Evolutionary conservation across 2,797 vertebrate species (phyloP), one percentile per base, ranked within the genome.

Genomic region (Coccyzus lansbergi): DNA sequence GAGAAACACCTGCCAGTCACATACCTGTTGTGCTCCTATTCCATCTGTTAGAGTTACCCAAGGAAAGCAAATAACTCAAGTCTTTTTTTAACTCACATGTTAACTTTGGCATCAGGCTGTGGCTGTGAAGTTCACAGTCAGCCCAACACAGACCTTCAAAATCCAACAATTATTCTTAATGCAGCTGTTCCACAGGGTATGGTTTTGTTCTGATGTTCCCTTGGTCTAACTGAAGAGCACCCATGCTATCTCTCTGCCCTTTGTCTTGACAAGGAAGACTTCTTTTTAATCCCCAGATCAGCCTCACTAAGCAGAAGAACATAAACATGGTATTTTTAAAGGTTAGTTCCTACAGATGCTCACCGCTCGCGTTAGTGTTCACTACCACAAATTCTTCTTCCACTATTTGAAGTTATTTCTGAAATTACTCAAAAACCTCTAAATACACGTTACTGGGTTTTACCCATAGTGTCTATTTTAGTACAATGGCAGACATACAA

Each of bases 211-310:
- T 17, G 55, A 38, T 53, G n/a, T 26, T 60, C 24, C 33, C 44
- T 33, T 8, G 49, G 1, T 12, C 18, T 24, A 58, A 53, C 0
- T 25, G 29, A 76, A 86, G 79, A 55, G 59, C 59, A 70, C 10
- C 22, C 1, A 2, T 10, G 48, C 31, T 48, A 53, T 19, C 44
- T 44, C 60, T 16, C 0, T 22, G 26, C 26, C 56, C 34, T 74
- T 31, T 81, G 90, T 68, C 93, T 83, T 55, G 71, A 62, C 20
- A 62, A 25, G 25, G 36, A 79, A 88, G 64, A 28, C 53, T 63
- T 72, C 80, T 36, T 48, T 78, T 69, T 91, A 95, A 91, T 90
- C 84, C 79, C 60, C 69, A 83, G 90, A 38, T 75, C 88, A 88
- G 70, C 77, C 81, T 81, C 63, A n/a, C 78, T 85, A 58, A 87